Evolutionary conservation across 2,888 invertebrate genomes (phyloP), one percentile per base, ranked within the genome.

Genomic region (Phasia obesa): DNA sequence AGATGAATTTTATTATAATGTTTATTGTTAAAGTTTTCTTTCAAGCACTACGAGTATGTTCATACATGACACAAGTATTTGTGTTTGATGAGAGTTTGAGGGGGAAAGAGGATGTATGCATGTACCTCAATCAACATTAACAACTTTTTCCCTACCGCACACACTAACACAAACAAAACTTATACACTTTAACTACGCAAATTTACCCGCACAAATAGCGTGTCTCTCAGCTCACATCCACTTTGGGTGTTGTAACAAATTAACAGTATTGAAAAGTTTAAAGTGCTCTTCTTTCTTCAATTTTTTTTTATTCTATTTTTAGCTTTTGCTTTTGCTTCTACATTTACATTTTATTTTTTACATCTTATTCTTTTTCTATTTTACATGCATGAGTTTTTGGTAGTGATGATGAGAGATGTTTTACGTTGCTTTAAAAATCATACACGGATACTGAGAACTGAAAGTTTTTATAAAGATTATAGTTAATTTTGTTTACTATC

Each of bases 1-100:
- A 75, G 77, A 84, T 85, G 85, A 84, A 85, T 85, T 84, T 84
- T 84, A 85, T 84, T 85, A 85, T 82, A 85, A 84, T 85, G 81
- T 84, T 84, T 84, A 84, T 82, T 85, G 81, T 84, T 78, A 78
- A 80, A 85, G 76, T 84, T 84, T 84, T 76, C 85, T 80, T 82
- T 81, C 77, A 60, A 71, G 67, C 53, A 71, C 55, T 60, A 17
- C 38, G 44, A 59, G 38, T 38, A 59, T 59, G 25, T 59, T 25
- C 65, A 15, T 60, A 5, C n/a, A 38, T 38, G 25, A 19, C 38
- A 31, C 7, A 27, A 21, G 73, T 31, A 53, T 70, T 25, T 55
- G 42, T 62, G 21, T 55, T 5, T 53, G 62, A 57, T 9, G 21
- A 7, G 21, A 57, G 25, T 27, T 7, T 60, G 38, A 7, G 23